A percentile compares a stretch with the other conserved stretches of the same genome.
phyloP scores from a whole-genome alignment of 2,797 vertebrate species.

The Taenioides sp. region DNA sequence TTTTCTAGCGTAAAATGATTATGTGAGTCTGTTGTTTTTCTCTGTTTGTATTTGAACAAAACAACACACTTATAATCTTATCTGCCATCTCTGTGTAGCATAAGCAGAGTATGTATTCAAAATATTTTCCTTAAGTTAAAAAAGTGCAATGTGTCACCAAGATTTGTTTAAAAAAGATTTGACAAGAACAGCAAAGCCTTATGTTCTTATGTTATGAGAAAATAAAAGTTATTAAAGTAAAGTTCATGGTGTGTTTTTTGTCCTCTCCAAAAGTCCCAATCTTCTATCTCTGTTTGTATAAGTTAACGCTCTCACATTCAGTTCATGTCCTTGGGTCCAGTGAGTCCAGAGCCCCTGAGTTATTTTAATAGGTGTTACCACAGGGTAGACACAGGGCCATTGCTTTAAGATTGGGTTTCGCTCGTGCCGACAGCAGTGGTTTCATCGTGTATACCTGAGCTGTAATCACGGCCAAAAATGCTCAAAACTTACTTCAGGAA shows the following conservation, averaged over 20 bases:
- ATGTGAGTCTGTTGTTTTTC: background rate
- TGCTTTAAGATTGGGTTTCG: conserved; percentile 63
- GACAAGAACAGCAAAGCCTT: too few relatives aligned
- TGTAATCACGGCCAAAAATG: conserved; percentile 72
- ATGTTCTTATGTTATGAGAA: background rate
- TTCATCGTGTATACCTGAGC: conserved; percentile 72
- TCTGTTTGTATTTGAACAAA: background rate
- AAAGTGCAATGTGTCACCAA: too few relatives aligned
- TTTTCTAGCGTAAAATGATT: background rate
- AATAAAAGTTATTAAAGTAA: background rate
- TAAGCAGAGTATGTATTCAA: too few relatives aligned
- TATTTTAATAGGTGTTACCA: conserved; percentile 69
- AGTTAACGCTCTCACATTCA: conserved; percentile 50
- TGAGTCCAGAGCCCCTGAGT: conserved; percentile 41
- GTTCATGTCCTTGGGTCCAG: conserved; percentile 52
- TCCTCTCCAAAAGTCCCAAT: conserved; percentile 12
- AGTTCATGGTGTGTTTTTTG: conserved; percentile 15
- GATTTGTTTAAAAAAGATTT: too few relatives aligned
- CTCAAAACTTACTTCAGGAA: conserved; percentile 63
- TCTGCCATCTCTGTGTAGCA: too few relatives aligned
- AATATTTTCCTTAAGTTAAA: too few relatives aligned
- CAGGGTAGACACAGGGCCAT: conserved; percentile 45
- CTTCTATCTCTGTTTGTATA: conserved; percentile 50
- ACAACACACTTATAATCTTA: background rate
- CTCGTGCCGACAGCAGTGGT: conserved; percentile 66